Percentiles rank a stretch among this genome's conserved stretches.
Evolutionary conservation across 2,888 invertebrate genomes (phyloP).

Genomic region (Lochmaea capreae): DNA sequence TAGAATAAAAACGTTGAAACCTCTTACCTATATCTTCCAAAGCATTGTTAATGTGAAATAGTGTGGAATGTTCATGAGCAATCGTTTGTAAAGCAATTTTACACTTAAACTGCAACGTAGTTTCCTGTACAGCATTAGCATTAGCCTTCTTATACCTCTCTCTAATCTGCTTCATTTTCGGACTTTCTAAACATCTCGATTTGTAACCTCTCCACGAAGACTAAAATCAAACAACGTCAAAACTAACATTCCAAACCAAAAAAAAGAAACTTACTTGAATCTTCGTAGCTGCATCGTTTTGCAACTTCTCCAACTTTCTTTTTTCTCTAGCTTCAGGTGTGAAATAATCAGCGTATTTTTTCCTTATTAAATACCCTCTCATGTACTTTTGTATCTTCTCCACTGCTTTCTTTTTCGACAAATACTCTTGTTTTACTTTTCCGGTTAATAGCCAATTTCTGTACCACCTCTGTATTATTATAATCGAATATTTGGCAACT

Average conservation of each 20-base stretch:
- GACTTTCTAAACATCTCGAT: slow-evolving; percentile 54
- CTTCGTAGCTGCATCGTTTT: slow-evolving; percentile 69
- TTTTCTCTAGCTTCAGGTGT: slow-evolving; percentile 56
- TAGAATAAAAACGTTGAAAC: neutral
- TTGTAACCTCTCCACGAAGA: slow-evolving; percentile 65
- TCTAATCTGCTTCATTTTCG: slow-evolving; percentile 55
- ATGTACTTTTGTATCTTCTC: slow-evolving; percentile 62
- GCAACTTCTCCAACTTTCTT: slow-evolving; percentile 63
- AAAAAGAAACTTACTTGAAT: slow-evolving; percentile 70
- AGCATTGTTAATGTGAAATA: slow-evolving; percentile 62
- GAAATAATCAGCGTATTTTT: slow-evolving; percentile 52
- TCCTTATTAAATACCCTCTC: slow-evolving; percentile 52
- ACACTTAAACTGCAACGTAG: slow-evolving; percentile 61
- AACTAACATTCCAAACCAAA: neutral
- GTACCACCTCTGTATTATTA: slow-evolving; percentile 42
- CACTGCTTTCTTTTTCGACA: slow-evolving; percentile 40
- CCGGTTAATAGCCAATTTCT: slow-evolving; percentile 28
- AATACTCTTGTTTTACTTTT: slow-evolving; percentile 9
- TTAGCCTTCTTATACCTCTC: slow-evolving; percentile 59
- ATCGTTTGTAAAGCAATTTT: slow-evolving; percentile 59
- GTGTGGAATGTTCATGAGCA: slow-evolving; percentile 53
- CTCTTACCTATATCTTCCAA: slow-evolving; percentile 64
- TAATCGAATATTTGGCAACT: slow-evolving; percentile 29
- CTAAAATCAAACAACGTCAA: slow-evolving; percentile 46
- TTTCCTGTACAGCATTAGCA: slow-evolving; percentile 55